A percentile compares a stretch with the other conserved stretches of the same genome.
Conservation (phyloP, 2,113 vertebrate species). For the Elgaria multicarinata region DNA sequence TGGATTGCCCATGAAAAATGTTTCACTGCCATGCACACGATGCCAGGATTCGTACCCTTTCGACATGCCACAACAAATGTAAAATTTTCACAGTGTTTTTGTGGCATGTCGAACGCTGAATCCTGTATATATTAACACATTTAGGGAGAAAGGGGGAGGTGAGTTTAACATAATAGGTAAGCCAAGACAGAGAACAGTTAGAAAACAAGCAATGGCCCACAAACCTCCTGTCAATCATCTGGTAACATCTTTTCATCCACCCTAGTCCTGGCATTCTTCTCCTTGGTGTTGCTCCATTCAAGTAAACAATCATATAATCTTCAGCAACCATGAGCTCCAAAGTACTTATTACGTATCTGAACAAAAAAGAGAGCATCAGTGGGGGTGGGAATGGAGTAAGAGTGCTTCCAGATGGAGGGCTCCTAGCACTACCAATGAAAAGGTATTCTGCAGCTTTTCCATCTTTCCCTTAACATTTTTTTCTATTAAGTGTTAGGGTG, state of each 20-base stretch:
- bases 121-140: not conserved
- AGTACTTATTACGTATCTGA: conserved; percentile 96
- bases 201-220: conserved; percentile 20
- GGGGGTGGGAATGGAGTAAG: conserved; percentile 16
- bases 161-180: not conserved
- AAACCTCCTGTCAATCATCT: conserved; percentile 98
- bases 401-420: not conserved
- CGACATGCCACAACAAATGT: not conserved
- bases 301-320: conserved; percentile 97
- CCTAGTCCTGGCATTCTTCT: conserved; percentile 94
- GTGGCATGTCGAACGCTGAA: no score
- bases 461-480: no score
- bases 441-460: no score
- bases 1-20: not conserved
- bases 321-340: conserved; percentile 97
- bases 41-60: not conserved
- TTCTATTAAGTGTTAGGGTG: no score
- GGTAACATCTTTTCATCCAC: conserved; percentile 98
- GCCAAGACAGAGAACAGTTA: not conserved
- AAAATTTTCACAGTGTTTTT: not conserved
- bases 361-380: conserved; percentile 33
- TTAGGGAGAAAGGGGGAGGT: not conserved
- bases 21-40: not conserved
- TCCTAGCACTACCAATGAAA: no score
- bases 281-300: conserved; percentile 96